Conservation (phyloP, 2,888 invertebrate genomes). For the Cantharis lateralis region DNA sequence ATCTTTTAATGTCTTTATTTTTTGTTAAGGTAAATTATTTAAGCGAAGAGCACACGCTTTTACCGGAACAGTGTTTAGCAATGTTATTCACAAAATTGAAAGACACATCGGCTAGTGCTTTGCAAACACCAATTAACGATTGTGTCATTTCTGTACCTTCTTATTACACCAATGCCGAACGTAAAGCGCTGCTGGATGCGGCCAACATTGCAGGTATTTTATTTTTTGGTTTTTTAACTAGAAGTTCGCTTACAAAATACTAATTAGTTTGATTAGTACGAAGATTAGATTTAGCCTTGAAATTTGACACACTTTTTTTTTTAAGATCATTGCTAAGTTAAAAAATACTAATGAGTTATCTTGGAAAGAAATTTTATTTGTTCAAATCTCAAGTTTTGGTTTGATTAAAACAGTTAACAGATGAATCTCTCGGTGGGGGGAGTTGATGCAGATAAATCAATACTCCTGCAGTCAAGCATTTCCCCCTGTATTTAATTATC, state of each 20-base stretch:
- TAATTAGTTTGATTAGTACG: too few species aligned
- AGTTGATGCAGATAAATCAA: neutral
- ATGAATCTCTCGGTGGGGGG: neutral
- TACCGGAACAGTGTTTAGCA: constrained; percentile 92
- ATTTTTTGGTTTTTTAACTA: neutral
- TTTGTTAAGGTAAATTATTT: constrained; percentile 74
- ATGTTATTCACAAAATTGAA: constrained; percentile 98
- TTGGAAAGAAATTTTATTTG: too few species aligned
- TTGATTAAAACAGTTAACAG: neutral
- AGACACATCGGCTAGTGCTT: constrained; percentile 82
- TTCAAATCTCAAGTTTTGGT: neutral
- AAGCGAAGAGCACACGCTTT: constrained; percentile 82
- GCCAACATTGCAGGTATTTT: constrained; percentile 81
- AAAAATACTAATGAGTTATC: too few species aligned
- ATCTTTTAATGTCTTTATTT: constrained; percentile 21
- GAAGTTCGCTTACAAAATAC: neutral
- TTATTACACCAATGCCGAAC: constrained; percentile 93
- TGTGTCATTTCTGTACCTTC: constrained; percentile 94
- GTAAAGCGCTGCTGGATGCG: constrained; percentile 89
- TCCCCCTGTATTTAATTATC: neutral
- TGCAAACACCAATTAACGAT: constrained; percentile 91
- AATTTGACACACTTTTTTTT: too few species aligned
- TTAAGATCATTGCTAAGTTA: too few species aligned
- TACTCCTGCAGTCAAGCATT: neutral
- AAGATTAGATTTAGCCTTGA: too few species aligned